These are phyloP conservation scores for Chromobotia macracanthus DNA, from an alignment of 2,797 vertebrate species.

Conservation along the genomic window DNA sequence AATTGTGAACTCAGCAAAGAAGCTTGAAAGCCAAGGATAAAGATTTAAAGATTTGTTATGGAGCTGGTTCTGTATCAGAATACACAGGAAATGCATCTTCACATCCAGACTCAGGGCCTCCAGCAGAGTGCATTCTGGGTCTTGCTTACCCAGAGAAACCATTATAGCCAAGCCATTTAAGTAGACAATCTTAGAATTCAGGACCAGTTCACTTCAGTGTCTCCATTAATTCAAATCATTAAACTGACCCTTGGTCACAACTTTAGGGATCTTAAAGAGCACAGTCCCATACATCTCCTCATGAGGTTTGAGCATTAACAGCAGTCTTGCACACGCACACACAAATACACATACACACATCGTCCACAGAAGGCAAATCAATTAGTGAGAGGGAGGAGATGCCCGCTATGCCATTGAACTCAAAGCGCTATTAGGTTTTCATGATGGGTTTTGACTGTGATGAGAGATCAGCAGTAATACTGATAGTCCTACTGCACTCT, in stretches of 20 bases:
- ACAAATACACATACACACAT: constrained; percentile 91
- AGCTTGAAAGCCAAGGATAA: background rate
- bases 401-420: constrained; percentile 99
- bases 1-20: background rate
- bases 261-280: background rate
- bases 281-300: background rate
- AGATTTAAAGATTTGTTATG: background rate
- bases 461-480: constrained; percentile 96
- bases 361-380: constrained; percentile 99
- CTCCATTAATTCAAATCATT: background rate
- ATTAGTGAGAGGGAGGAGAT: constrained; percentile 95
- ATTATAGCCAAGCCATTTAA: constrained; percentile 22
- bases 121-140: constrained; percentile 27
- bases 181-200: background rate
- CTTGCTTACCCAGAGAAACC: background rate
- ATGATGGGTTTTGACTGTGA: constrained; percentile 97
- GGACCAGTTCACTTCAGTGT: background rate
- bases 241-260: too few species aligned
- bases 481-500: constrained; percentile 95
- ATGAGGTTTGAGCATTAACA: background rate
- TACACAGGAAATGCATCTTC: background rate
- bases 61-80: background rate
- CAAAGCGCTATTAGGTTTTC: constrained; percentile 98
- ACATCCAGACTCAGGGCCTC: background rate
- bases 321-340: constrained; percentile 75